Evolutionary conservation across 2,888 invertebrate species (phyloP).

Genomic region (Xestia rhomboidea): DNA sequence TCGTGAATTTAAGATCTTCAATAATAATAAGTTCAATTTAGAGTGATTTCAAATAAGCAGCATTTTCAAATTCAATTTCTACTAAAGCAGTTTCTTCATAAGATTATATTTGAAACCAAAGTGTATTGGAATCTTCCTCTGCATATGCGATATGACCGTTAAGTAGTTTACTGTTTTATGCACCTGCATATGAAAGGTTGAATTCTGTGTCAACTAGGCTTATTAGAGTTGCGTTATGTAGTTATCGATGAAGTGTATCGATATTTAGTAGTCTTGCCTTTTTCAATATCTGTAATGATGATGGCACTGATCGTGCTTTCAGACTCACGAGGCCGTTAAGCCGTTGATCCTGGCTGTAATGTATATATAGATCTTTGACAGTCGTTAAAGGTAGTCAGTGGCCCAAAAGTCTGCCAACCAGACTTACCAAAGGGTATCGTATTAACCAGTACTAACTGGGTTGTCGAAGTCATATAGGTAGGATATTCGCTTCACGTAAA

Average conservation of each 20-base stretch:
- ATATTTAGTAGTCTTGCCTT: background rate
- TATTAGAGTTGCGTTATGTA: constrained; percentile 38
- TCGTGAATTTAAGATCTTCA: background rate
- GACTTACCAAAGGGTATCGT: too few species aligned
- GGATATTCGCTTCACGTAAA: too few species aligned
- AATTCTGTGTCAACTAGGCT: constrained; percentile 57
- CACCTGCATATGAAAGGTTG: constrained; percentile 47
- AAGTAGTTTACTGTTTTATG: constrained; percentile 50
- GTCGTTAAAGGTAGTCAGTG: too few species aligned
- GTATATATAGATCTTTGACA: too few species aligned
- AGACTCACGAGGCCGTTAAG: too few species aligned
- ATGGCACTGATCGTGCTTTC: background rate
- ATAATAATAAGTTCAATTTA: constrained; percentile 19
- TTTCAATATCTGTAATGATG: background rate
- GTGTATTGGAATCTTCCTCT: constrained; percentile 27
- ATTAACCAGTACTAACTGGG: too few species aligned
- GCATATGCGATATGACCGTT: constrained; percentile 16
- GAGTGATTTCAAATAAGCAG: constrained; percentile 22
- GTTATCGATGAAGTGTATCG: constrained; percentile 31
- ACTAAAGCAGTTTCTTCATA: constrained; percentile 29
- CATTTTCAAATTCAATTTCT: constrained; percentile 21
- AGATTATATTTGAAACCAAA: constrained; percentile 29
- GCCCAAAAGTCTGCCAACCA: too few species aligned
- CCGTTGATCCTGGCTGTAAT: too few species aligned
- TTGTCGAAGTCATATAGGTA: too few species aligned